phyloP scores from a whole-genome alignment of 2,113 vertebrate species.

The Anolis carolinensis region DNA sequence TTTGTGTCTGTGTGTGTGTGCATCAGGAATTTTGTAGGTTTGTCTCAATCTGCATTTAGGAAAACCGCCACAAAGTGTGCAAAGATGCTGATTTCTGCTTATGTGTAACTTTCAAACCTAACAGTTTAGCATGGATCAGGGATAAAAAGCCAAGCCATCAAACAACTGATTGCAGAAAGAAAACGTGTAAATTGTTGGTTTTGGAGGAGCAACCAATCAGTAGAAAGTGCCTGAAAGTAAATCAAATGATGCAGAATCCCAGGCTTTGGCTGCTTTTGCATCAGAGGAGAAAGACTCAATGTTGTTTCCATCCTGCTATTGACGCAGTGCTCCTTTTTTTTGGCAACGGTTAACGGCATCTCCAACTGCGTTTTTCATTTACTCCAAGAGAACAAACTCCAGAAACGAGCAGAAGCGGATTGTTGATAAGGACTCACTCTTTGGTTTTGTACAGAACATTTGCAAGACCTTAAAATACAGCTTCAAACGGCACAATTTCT shows the following conservation, averaged over 20 bases:
- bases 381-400: too few species aligned
- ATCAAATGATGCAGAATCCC: not conserved
- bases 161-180: not conserved
- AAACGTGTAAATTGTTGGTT: not conserved
- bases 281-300: not conserved
- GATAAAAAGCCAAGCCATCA: not conserved
- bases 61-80: not conserved
- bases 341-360: not conserved
- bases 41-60: not conserved
- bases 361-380: not conserved
- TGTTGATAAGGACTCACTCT: not conserved
- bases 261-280: not conserved
- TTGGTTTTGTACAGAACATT: not conserved
- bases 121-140: not conserved
- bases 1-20: not conserved
- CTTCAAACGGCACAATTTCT: not conserved
- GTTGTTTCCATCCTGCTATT: not conserved
- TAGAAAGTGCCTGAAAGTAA: not conserved
- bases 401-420: not conserved
- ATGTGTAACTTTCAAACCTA: not conserved
- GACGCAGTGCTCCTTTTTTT: not conserved
- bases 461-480: not conserved
- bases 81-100: not conserved
- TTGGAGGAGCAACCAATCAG: not conserved
- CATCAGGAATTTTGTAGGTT: not conserved